phyloP scores from a whole-genome alignment of 2,888 invertebrate species.

The Nezara viridula region DNA sequence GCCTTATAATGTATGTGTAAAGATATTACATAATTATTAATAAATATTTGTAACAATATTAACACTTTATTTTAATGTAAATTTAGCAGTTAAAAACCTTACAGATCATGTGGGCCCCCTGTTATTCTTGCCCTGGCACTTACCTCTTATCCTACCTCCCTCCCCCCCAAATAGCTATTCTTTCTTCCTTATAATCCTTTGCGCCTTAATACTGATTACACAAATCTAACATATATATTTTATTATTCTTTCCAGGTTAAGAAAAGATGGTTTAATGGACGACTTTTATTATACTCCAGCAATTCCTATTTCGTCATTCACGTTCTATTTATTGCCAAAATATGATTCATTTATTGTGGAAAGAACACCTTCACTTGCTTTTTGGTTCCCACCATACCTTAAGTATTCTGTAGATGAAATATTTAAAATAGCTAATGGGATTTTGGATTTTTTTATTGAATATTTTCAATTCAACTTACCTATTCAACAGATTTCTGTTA shows the following conservation, averaged over 20 bases:
- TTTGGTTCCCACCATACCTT: slow-evolving; percentile 43
- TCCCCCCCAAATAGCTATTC: no score
- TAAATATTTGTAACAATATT: no score
- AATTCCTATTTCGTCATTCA: slow-evolving; percentile 5
- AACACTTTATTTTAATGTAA: no score
- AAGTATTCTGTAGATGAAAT: neutral
- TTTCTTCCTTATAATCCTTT: no score
- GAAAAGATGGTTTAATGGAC: neutral
- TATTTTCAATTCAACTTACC: slow-evolving; percentile 12
- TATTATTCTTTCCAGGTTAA: neutral
- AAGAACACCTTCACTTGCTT: slow-evolving; percentile 16
- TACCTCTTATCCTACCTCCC: no score
- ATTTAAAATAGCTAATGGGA: neutral
- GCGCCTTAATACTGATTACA: no score
- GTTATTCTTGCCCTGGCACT: no score
- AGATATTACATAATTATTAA: no score
- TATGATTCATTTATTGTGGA: neutral
- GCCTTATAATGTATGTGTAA: no score
- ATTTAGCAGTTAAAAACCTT: no score
- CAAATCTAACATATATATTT: neutral
- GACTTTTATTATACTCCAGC: slow-evolving; percentile 28
- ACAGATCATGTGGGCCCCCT: no score
- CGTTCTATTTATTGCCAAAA: slow-evolving; percentile 7
- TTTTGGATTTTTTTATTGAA: slow-evolving; percentile 40
- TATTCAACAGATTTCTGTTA: slow-evolving; percentile 25